A percentile compares a stretch with the other conserved stretches of the same genome.
phyloP scores from a whole-genome alignment of 2,888 invertebrate species.

The Ptilodon capucinus region DNA sequence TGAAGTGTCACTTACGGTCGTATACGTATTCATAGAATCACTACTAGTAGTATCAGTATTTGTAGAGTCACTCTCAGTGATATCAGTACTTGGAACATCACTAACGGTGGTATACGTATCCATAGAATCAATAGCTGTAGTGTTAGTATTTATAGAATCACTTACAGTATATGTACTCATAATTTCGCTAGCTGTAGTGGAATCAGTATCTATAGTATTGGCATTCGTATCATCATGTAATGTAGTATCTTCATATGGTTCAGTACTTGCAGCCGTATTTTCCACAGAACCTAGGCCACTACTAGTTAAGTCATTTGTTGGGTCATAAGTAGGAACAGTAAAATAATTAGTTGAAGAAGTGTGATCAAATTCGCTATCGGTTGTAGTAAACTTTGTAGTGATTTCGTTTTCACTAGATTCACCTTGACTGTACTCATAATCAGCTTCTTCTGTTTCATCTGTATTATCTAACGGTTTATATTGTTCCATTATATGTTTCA shows the following conservation, averaged over 20 bases:
- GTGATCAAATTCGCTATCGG: conserved; percentile 8
- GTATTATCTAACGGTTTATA: conserved; percentile 5
- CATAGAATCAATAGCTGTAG: conserved; percentile 1
- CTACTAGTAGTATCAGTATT: conserved; percentile 1
- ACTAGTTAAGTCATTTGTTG: not conserved
- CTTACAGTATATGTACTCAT: conserved; percentile 1
- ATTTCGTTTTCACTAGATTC: conserved; percentile 2
- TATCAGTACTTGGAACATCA: conserved; percentile 6
- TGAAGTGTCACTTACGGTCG: not conserved
- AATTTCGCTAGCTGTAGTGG: conserved; percentile 8
- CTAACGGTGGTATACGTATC: too few relatives aligned
- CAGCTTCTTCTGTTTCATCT: conserved; percentile 3
- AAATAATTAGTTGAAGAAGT: conserved; percentile 4
- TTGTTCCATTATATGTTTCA: conserved; percentile 35
- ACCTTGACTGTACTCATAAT: conserved; percentile 1
- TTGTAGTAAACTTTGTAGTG: conserved; percentile 5
- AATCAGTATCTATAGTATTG: conserved; percentile 3
- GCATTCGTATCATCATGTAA: conserved; percentile 4
- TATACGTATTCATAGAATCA: not conserved
- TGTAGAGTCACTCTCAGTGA: not conserved
- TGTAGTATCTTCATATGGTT: conserved; percentile 13
- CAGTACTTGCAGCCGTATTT: conserved; percentile 15
- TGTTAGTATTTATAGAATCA: conserved; percentile 1
- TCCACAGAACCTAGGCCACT: not conserved
- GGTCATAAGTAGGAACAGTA: not conserved